Conservation (phyloP, 2,888 invertebrate genomes). For the Melanotus villosus region DNA sequence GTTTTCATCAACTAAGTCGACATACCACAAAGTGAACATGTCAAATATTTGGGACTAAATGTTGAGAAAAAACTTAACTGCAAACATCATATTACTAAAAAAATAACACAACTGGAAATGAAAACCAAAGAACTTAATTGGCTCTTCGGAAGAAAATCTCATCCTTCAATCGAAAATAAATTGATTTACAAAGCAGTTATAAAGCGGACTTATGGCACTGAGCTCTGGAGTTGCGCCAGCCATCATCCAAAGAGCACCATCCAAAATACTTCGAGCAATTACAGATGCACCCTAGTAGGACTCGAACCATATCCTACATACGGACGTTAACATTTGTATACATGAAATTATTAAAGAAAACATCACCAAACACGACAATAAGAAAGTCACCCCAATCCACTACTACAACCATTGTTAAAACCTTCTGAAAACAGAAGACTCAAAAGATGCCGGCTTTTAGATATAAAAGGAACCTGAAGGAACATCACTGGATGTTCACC, state of each 20-base stretch:
- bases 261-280: not conserved
- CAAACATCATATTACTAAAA: no score
- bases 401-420: no score
- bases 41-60: not conserved
- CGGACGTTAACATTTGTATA: not conserved
- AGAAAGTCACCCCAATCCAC: not conserved
- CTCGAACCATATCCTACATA: not conserved
- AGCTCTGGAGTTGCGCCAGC: not conserved
- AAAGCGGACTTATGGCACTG: not conserved
- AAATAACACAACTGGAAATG: not conserved
- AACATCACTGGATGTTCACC: no score
- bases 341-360: no score
- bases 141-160: not conserved
- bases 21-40: not conserved
- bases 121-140: not conserved
- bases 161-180: not conserved
- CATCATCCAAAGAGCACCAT: not conserved
- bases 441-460: no score
- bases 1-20: no score
- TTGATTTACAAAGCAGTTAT: not conserved
- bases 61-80: not conserved
- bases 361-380: not conserved
- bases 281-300: not conserved
- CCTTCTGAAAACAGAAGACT: no score
- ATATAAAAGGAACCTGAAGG: no score